Conservation (phyloP, 2,797 vertebrate species). For the Megalops cyprinoides region DNA sequence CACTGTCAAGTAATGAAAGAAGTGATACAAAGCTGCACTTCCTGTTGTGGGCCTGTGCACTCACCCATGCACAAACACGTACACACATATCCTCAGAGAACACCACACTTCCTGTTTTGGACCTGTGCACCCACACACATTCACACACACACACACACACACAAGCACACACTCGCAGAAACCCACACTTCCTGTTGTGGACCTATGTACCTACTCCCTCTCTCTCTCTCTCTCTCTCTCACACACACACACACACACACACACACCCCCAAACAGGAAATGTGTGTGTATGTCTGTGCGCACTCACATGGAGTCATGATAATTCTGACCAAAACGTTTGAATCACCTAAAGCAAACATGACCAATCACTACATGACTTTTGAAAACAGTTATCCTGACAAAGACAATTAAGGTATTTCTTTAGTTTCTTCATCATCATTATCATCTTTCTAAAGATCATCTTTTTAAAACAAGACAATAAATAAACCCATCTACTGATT, state of each 20-base stretch:
- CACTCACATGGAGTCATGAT: constrained; percentile 6
- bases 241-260: not conserved
- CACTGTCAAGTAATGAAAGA: no score
- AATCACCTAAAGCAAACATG: not conserved
- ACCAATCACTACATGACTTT: not conserved
- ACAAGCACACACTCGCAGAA: no score
- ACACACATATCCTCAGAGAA: not conserved
- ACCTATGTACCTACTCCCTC: no score
- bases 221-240: no score
- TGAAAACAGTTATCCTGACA: not conserved
- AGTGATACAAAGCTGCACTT: no score
- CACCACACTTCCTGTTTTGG: constrained; percentile 12
- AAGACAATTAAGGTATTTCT: not conserved
- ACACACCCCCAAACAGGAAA: no score
- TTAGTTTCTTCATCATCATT: not conserved
- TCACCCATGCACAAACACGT: constrained; percentile 12
- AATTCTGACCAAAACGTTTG: constrained; percentile 14
- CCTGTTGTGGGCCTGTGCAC: not conserved
- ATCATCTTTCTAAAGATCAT: not conserved
- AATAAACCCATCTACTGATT: not conserved
- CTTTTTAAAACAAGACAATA: not conserved
- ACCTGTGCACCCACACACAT: not conserved
- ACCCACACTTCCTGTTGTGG: no score
- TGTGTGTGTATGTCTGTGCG: no score
- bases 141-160: not conserved